These are phyloP conservation scores for Tricholaema leucomelas DNA, from an alignment of 2,113 vertebrate genomes.

Conservation along the genomic window DNA sequence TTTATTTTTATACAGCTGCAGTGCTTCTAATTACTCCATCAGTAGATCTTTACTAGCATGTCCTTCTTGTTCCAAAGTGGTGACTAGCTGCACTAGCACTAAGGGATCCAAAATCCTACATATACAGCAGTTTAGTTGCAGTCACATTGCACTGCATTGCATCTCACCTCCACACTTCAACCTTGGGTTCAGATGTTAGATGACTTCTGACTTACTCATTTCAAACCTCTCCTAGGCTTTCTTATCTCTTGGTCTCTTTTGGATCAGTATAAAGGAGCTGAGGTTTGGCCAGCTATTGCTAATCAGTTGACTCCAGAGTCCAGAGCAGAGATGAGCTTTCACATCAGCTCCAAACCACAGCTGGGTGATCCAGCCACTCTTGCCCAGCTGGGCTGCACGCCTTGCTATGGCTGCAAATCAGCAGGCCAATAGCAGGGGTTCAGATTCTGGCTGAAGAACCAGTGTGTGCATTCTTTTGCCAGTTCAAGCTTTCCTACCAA, in stretches of 20 bases:
- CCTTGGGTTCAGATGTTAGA: not conserved
- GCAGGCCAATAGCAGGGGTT: not conserved
- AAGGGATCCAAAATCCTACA: not conserved
- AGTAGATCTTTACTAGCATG: not conserved
- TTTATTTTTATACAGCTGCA: not conserved
- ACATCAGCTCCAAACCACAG: not conserved
- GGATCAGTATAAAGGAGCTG: not conserved
- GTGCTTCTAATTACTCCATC: not conserved
- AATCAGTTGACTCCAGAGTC: not conserved
- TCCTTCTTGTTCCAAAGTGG: not conserved
- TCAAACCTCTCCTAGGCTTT: not conserved
- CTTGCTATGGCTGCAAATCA: not conserved
- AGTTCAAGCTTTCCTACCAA: not conserved
- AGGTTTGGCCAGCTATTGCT: not conserved
- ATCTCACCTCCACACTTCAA: not conserved
- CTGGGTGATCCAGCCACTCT: not conserved
- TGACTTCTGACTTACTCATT: not conserved
- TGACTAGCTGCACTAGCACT: not conserved
- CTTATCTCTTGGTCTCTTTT: not conserved
- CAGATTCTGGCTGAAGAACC: not conserved
- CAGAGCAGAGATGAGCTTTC: not conserved
- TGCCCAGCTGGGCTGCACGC: not conserved
- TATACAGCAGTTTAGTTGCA: not conserved
- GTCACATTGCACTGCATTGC: not conserved
- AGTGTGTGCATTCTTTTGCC: rapidly evolving